phyloP scores from a whole-genome alignment of 2,888 invertebrate genomes.

The Epinotia nisella region DNA sequence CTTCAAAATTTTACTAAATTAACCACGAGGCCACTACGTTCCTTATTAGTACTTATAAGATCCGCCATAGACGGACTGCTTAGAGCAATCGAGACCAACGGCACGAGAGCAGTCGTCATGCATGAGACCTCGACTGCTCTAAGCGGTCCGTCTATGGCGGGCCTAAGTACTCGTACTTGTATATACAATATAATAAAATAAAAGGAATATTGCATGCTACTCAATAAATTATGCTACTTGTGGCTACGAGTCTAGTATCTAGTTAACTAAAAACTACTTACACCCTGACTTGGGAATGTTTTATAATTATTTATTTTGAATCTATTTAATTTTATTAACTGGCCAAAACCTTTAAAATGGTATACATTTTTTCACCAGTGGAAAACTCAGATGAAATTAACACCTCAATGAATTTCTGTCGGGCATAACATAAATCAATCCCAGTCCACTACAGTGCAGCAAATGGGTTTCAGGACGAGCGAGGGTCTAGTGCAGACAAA shows the following conservation, averaged over 20 bases:
- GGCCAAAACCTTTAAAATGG: no score
- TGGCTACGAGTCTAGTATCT: not conserved
- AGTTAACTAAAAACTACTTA: conserved; percentile 14
- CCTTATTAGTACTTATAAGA: no score
- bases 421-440: conserved; percentile 10
- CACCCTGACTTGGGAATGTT: conserved; percentile 14
- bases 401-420: not conserved
- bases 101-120: no score
- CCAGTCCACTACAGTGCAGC: conserved; percentile 15
- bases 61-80: no score
- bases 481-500: conserved; percentile 68
- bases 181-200: conserved; percentile 17
- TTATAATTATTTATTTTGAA: conserved; percentile 1
- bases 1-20: not conserved
- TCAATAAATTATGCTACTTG: not conserved
- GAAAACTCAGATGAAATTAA: not conserved
- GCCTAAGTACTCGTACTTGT: no score
- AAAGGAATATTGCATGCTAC: not conserved
- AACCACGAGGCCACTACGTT: not conserved
- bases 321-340: not conserved
- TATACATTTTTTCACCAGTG: no score
- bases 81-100: no score
- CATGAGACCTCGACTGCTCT: no score
- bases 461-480: conserved; percentile 33
- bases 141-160: no score